A percentile compares a stretch with the other conserved stretches of the same genome.
phyloP scores from a whole-genome alignment of 2,888 invertebrate species.

The Ypsolopha sequella region DNA sequence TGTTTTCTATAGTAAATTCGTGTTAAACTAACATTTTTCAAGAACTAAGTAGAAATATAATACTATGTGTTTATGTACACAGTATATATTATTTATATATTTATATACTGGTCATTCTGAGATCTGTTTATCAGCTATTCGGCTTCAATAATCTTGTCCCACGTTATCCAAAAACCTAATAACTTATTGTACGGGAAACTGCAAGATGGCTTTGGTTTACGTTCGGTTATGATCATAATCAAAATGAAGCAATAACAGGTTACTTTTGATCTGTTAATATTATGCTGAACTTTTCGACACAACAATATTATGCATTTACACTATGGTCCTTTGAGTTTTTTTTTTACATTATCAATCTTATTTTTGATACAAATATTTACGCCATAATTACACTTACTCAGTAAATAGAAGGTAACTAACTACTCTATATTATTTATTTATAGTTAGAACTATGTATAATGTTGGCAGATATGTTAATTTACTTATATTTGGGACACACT shows the following conservation, averaged over 20 bases:
- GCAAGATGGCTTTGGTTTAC: not conserved
- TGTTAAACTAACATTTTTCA: conserved; percentile 30
- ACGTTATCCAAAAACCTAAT: not conserved
- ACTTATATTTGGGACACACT: not conserved
- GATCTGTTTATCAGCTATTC: conserved; percentile 40
- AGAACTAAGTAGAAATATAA: conserved; percentile 21
- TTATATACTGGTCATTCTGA: conserved; percentile 65
- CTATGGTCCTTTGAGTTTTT: conserved; percentile 4
- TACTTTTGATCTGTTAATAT: too few relatives aligned
- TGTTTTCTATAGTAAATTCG: conserved; percentile 47
- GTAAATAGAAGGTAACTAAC: conserved; percentile 36
- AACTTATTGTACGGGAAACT: not conserved
- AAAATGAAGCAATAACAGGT: too few relatives aligned
- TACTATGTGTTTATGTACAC: conserved; percentile 15
- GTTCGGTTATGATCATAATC: too few relatives aligned
- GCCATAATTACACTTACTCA: not conserved
- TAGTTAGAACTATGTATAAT: conserved; percentile 14
- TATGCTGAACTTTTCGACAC: too few relatives aligned
- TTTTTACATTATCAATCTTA: not conserved
- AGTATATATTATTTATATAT: conserved; percentile 19
- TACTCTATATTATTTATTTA: conserved; percentile 25
- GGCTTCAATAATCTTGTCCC: conserved; percentile 28
- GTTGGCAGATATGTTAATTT: conserved; percentile 37
- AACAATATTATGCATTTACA: not conserved
- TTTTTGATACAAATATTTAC: not conserved